Evolutionary conservation across 2,113 vertebrate species (phyloP).

Genomic region (Brachyhypopomus gauderio): DNA sequence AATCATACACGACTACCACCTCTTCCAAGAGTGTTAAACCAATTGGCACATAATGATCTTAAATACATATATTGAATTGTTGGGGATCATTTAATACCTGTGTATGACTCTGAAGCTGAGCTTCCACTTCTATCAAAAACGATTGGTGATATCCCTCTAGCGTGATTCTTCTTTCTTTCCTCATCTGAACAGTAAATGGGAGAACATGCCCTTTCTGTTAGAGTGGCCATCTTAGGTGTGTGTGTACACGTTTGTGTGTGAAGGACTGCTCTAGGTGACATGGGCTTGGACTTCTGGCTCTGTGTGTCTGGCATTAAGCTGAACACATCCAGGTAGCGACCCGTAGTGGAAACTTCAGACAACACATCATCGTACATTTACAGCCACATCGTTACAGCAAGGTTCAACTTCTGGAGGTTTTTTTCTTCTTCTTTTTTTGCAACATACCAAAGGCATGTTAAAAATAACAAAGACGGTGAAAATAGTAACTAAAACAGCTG

Average conservation of each 20-base stretch:
- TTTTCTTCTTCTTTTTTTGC: not conserved
- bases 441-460: not conserved
- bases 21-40: slow-evolving; percentile 17
- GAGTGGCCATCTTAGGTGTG: slow-evolving; percentile 36
- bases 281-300: slow-evolving; percentile 20
- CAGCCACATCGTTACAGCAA: not conserved
- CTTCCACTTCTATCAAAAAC: slow-evolving; percentile 92
- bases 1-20: slow-evolving; percentile 11
- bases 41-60: slow-evolving; percentile 14
- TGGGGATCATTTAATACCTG: slow-evolving; percentile 77
- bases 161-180: slow-evolving; percentile 83
- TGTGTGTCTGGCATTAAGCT: slow-evolving; percentile 22
- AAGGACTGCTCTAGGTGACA: slow-evolving; percentile 47
- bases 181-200: slow-evolving; percentile 75
- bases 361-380: slow-evolving; percentile 4
- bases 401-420: not conserved
- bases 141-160: slow-evolving; percentile 89
- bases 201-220: slow-evolving; percentile 59
- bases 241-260: slow-evolving; percentile 25
- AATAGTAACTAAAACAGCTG: no score
- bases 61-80: slow-evolving; percentile 35
- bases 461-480: not conserved
- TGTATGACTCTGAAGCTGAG: slow-evolving; percentile 87
- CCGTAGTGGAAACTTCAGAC: slow-evolving; percentile 39
- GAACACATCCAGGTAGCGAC: slow-evolving; percentile 48